Evolutionary conservation across 2,797 vertebrate genomes (phyloP).

Genomic region (Ibycter americanus): DNA sequence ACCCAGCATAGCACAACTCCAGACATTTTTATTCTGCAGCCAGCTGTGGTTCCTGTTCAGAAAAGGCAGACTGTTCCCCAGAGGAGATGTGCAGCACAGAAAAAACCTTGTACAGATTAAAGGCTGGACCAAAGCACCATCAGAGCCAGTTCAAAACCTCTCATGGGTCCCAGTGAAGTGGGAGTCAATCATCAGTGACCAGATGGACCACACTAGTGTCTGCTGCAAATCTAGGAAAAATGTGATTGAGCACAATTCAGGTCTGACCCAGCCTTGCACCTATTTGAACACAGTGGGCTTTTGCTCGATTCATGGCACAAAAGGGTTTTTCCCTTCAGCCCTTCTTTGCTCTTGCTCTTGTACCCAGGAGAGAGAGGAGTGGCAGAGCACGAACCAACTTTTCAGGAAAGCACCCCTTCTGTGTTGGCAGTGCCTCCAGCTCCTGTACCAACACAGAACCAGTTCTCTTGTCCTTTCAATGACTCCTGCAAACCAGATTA

Average conservation of each 20-base stretch:
- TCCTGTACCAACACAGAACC: not conserved
- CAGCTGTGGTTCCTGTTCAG: not conserved
- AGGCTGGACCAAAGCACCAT: not conserved
- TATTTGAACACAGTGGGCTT: not conserved
- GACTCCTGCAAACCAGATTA: not conserved
- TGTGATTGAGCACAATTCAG: not conserved
- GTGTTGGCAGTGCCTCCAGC: not conserved
- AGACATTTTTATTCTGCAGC: not conserved
- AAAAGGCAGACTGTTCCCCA: not conserved
- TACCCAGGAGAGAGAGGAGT: not conserved
- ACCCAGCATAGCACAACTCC: not conserved
- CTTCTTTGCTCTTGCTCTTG: not conserved
- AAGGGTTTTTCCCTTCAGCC: not conserved
- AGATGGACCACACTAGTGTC: not conserved
- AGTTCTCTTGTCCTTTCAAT: not conserved
- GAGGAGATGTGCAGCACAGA: not conserved
- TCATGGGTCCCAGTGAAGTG: not conserved
- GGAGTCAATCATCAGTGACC: not conserved
- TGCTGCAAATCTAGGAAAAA: not conserved
- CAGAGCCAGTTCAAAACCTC: not conserved
- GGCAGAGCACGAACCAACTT: not conserved
- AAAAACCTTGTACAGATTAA: not conserved
- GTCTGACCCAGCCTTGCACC: not conserved
- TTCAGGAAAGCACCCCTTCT: not conserved
- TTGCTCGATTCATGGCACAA: not conserved